phyloP scores from a whole-genome alignment of 1,140 invertebrate species.

The Hyposmocoma kahamanoa region DNA sequence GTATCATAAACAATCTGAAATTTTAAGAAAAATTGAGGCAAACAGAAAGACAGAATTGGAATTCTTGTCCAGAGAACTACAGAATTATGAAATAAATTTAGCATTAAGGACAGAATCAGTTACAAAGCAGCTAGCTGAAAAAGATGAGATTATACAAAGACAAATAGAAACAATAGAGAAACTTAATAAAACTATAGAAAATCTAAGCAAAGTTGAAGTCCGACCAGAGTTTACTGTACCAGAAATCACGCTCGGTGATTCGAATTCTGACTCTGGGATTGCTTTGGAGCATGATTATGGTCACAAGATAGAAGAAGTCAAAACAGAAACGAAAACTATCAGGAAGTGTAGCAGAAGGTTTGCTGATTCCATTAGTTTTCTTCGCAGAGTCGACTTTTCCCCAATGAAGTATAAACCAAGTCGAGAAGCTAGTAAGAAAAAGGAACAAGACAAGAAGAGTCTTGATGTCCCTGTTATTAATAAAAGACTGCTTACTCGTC shows the following conservation, averaged over 20 bases:
- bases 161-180: constrained; percentile 54
- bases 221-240: constrained; percentile 33
- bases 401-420: constrained; percentile 65
- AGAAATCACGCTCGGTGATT: constrained; percentile 51
- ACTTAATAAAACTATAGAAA: constrained; percentile 27
- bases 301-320: constrained; percentile 36
- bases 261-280: constrained; percentile 62
- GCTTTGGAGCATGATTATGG: constrained; percentile 54
- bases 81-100: constrained; percentile 60
- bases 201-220: neutral
- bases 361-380: constrained; percentile 56
- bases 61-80: constrained; percentile 53
- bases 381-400: constrained; percentile 64
- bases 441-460: constrained; percentile 55
- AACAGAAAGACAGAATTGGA: constrained; percentile 62
- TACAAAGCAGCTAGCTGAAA: constrained; percentile 47
- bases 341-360: constrained; percentile 57
- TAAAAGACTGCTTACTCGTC: constrained; percentile 29
- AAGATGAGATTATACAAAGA: constrained; percentile 53
- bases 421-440: constrained; percentile 44
- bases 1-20: constrained; percentile 45
- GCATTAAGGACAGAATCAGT: constrained; percentile 49
- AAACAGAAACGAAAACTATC: constrained; percentile 43
- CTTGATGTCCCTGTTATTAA: constrained; percentile 36
- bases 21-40: constrained; percentile 53